phyloP scores from a whole-genome alignment of 2,113 vertebrate genomes.

The Triplophysa rosa region DNA sequence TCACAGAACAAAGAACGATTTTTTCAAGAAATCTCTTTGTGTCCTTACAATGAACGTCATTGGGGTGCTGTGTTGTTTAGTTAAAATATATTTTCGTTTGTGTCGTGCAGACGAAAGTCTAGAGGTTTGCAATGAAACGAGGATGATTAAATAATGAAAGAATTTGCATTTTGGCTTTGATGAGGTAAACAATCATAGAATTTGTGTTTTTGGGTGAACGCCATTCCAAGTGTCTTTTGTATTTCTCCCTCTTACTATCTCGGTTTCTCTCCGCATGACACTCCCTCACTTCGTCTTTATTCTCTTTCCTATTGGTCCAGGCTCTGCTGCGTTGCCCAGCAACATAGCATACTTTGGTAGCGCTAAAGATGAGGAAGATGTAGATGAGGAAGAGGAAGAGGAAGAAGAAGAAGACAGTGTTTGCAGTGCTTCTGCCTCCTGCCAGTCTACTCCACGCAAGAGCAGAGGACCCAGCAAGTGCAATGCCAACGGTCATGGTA shows the following conservation, averaged over 20 bases:
- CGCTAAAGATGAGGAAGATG: conserved; percentile 83
- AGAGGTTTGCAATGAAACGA: too few relatives aligned
- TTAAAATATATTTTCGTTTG: too few relatives aligned
- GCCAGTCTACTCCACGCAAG: conserved; percentile 84
- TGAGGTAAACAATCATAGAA: too few relatives aligned
- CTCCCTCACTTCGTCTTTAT: conserved; percentile 3
- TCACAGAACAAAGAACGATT: too few relatives aligned
- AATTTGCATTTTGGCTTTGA: too few relatives aligned
- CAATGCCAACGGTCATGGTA: conserved; percentile 82
- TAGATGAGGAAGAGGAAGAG: conserved; percentile 76
- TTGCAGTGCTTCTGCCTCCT: conserved; percentile 80
- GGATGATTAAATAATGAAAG: too few relatives aligned
- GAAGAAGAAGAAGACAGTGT: conserved; percentile 61
- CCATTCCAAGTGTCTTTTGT: too few relatives aligned
- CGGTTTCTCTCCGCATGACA: neutral
- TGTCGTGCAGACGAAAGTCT: too few relatives aligned
- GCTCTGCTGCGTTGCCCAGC: conserved; percentile 86
- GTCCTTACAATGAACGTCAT: too few relatives aligned
- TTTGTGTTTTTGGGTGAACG: too few relatives aligned
- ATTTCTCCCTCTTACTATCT: neutral
- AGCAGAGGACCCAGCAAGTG: conserved; percentile 78
- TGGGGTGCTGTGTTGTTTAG: too few relatives aligned
- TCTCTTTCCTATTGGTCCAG: conserved; percentile 59
- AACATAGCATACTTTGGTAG: conserved; percentile 89
- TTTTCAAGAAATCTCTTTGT: too few relatives aligned